Percentiles rank a stretch among this genome's conserved stretches.
Evolutionary conservation across 2,113 vertebrate species (phyloP).

Genomic region (Hucho hucho): DNA sequence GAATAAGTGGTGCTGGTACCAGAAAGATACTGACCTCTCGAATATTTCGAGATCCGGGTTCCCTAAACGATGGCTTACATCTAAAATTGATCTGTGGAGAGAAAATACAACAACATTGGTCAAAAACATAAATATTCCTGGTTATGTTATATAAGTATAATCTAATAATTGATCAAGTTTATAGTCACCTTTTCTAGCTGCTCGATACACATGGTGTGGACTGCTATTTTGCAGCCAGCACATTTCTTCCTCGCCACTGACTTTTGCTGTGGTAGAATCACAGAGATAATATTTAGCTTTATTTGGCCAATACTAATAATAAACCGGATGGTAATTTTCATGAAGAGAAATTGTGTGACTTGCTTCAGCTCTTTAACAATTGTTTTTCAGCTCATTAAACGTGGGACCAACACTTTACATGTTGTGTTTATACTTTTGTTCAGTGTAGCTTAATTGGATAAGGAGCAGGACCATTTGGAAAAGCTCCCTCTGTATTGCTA

Average conservation of each 20-base stretch:
- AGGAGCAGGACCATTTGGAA: too few species aligned
- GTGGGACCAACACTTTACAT: too few species aligned
- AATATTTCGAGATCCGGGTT: constrained; percentile 87
- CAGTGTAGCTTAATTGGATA: too few species aligned
- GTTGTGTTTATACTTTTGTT: too few species aligned
- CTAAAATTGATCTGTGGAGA: constrained; percentile 91
- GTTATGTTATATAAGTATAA: not conserved
- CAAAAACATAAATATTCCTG: not conserved
- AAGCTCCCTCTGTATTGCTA: too few species aligned
- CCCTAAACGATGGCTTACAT: constrained; percentile 95
- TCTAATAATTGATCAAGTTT: constrained; percentile 81
- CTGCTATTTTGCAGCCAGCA: constrained; percentile 92
- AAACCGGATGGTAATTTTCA: too few species aligned
- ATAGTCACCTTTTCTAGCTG: constrained; percentile 66
- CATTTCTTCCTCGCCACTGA: constrained; percentile 89
- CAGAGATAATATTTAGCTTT: not conserved
- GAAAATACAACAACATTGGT: not conserved
- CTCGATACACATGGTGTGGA: constrained; percentile 88
- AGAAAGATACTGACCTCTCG: constrained; percentile 79
- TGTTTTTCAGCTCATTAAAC: too few species aligned
- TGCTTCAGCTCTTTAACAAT: too few species aligned
- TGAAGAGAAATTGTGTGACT: too few species aligned
- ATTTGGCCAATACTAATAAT: not conserved
- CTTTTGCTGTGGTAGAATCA: constrained; percentile 78
- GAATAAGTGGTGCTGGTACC: not conserved